Evolutionary conservation across 2,113 vertebrate species (phyloP).

Genomic region (Ictalurus punctatus): DNA sequence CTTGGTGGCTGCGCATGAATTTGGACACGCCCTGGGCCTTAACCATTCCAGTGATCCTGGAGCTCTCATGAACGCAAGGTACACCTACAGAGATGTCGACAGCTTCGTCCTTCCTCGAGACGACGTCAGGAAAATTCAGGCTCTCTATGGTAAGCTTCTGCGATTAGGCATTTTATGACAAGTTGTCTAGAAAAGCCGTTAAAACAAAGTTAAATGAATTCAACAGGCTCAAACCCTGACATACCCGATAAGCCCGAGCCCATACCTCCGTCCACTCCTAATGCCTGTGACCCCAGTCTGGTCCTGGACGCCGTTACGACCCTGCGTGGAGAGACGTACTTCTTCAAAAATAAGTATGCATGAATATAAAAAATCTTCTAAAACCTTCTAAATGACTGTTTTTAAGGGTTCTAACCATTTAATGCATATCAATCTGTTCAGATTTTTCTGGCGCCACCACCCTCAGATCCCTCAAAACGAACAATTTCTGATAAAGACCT

Average conservation of each 20-base stretch:
- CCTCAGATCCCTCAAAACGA: constrained; percentile 57
- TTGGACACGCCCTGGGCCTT: constrained; percentile 91
- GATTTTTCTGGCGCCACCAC: constrained; percentile 83
- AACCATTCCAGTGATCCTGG: constrained; percentile 83
- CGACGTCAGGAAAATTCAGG: constrained; percentile 90
- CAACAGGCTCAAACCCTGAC: no score
- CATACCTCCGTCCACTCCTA: constrained; percentile 73
- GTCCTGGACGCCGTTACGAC: constrained; percentile 81
- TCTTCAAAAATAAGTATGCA: constrained; percentile 87
- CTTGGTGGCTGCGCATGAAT: constrained; percentile 90
- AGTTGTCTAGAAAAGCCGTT: background rate
- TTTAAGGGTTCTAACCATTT: background rate
- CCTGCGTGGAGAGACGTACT: constrained; percentile 82
- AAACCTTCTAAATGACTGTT: background rate
- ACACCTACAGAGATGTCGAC: constrained; percentile 73
- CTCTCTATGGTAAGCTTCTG: constrained; percentile 82
- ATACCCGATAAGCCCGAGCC: background rate
- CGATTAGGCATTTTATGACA: background rate
- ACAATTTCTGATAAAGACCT: constrained; percentile 77
- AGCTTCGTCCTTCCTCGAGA: constrained; percentile 81
- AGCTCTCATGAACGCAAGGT: constrained; percentile 87
- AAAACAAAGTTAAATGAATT: background rate
- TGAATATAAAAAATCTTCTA: background rate
- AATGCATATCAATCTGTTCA: constrained; percentile 53
- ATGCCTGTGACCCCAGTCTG: constrained; percentile 77